Evolutionary conservation across 2,888 invertebrate genomes (phyloP).

Genomic region (Leptopilina myrica): DNA sequence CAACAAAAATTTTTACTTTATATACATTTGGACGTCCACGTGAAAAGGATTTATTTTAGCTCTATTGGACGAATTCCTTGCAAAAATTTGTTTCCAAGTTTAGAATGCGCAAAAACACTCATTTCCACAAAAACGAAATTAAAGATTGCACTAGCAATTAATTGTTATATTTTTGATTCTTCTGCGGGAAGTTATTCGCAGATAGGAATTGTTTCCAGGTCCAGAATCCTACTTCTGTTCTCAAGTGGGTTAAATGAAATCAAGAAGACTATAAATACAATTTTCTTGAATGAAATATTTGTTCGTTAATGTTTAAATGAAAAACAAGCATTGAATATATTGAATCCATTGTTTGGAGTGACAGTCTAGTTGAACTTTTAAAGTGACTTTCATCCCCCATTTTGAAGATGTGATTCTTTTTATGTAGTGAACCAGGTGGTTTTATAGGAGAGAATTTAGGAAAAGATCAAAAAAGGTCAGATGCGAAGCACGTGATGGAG

Average conservation of each 20-base stretch:
- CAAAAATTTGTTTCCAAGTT: too few relatives aligned
- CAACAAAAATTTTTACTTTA: too few relatives aligned
- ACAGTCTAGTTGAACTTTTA: constrained; percentile 23
- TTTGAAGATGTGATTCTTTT: constrained; percentile 24
- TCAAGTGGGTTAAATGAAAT: neutral
- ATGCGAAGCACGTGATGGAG: constrained; percentile 29
- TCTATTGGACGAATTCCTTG: too few relatives aligned
- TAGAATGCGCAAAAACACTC: too few relatives aligned
- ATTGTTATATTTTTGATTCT: too few relatives aligned
- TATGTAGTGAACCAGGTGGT: neutral
- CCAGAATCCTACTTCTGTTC: too few relatives aligned
- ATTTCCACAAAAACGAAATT: too few relatives aligned
- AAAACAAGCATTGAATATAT: neutral
- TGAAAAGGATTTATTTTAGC: too few relatives aligned
- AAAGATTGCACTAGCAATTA: too few relatives aligned
- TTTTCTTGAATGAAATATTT: neutral
- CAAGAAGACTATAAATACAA: neutral
- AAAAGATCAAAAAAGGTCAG: constrained; percentile 34
- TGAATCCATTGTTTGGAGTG: constrained; percentile 4
- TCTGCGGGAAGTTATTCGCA: too few relatives aligned
- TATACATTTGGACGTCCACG: too few relatives aligned
- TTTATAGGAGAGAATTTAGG: neutral
- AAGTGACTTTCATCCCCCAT: neutral
- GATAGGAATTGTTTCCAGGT: too few relatives aligned
- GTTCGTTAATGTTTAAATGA: neutral